These are phyloP conservation scores for Leptopilina myrica DNA, from an alignment of 2,888 invertebrate genomes.

Conservation along the genomic window DNA sequence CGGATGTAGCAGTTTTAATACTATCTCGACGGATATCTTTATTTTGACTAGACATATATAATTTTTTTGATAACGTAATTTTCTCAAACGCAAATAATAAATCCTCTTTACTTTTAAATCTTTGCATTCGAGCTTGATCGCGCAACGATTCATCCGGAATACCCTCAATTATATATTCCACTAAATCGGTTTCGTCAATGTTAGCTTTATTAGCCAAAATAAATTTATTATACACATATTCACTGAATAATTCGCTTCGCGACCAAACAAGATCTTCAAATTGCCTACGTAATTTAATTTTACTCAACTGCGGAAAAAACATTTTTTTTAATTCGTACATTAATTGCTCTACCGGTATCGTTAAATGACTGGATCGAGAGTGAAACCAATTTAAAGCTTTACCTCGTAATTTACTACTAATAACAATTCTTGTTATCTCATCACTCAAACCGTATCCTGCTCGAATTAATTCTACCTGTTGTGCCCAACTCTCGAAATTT, in stretches of 20 bases:
- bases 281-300: slow-evolving; percentile 39
- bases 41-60: no score
- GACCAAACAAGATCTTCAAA: slow-evolving; percentile 35
- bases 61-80: background rate
- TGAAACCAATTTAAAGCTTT: slow-evolving; percentile 38
- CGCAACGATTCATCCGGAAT: background rate
- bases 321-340: background rate
- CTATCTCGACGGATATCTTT: no score
- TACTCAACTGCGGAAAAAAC: slow-evolving; percentile 24
- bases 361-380: slow-evolving; percentile 39
- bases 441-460: slow-evolving; percentile 38
- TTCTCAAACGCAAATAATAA: background rate
- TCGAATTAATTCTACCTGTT: slow-evolving; percentile 41
- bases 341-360: slow-evolving; percentile 11
- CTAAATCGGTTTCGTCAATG: slow-evolving; percentile 36
- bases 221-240: slow-evolving; percentile 27
- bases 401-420: slow-evolving; percentile 43
- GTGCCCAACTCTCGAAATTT: slow-evolving; percentile 42
- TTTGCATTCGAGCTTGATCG: background rate
- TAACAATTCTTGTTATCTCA: slow-evolving; percentile 29
- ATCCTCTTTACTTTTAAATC: background rate
- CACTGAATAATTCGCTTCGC: no score
- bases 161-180: no score
- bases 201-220: slow-evolving; percentile 45
- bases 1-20: no score